phyloP scores from a whole-genome alignment of 2,888 invertebrate genomes.

The Marronus borbonicus region DNA sequence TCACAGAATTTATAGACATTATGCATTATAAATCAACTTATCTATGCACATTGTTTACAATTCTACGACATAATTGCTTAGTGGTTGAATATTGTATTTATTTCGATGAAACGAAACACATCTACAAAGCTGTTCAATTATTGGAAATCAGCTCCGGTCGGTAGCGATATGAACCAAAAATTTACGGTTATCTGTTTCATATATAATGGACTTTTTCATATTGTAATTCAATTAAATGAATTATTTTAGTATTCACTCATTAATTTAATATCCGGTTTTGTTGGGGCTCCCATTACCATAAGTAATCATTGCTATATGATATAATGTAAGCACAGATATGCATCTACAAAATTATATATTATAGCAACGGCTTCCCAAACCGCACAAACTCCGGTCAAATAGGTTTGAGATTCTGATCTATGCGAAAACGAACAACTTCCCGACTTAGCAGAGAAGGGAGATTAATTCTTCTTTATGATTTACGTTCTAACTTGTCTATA shows the following conservation, averaged over 20 bases:
- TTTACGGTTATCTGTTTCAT: not conserved
- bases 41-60: too few species aligned
- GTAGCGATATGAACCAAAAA: not conserved
- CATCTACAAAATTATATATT: not conserved
- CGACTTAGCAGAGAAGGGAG: not conserved
- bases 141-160: not conserved
- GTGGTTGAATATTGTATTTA: not conserved
- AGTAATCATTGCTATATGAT: not conserved
- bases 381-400: not conserved
- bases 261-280: slow-evolving; percentile 2
- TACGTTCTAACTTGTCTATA: slow-evolving; percentile 3
- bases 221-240: not conserved
- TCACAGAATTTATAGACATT: too few species aligned
- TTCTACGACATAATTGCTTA: too few species aligned
- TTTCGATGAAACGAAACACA: not conserved
- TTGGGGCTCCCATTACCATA: not conserved
- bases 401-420: not conserved
- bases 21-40: too few species aligned
- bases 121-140: not conserved
- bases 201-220: slow-evolving; percentile 17
- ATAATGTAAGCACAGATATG: not conserved
- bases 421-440: not conserved
- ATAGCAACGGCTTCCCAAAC: not conserved
- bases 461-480: not conserved
- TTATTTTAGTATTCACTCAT: not conserved